A percentile compares a stretch with the other conserved stretches of the same genome.
Evolutionary conservation across 2,113 vertebrate species (phyloP).

Genomic region (Podarcis raffonei): DNA sequence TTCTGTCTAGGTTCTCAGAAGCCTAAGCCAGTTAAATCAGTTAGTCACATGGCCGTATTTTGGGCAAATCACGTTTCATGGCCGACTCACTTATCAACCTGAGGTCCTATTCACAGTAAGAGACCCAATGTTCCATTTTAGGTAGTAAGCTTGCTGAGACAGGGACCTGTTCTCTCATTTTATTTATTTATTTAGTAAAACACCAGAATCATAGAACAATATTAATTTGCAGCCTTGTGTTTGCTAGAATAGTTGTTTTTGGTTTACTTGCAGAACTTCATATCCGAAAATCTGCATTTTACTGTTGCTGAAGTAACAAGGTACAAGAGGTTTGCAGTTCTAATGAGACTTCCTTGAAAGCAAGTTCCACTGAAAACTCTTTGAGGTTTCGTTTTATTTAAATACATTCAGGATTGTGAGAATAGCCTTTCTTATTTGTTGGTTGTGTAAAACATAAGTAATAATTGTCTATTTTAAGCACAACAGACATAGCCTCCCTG

Average conservation of each 20-base stretch:
- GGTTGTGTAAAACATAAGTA: neutral
- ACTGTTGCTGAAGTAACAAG: neutral
- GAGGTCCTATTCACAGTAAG: no score
- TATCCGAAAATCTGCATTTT: neutral
- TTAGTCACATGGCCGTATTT: no score
- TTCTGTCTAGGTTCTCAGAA: no score
- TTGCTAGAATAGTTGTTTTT: neutral
- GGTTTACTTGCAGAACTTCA: neutral
- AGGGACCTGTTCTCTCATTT: no score
- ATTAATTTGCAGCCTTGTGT: neutral
- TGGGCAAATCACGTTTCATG: no score
- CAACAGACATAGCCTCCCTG: neutral
- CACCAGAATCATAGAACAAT: neutral
- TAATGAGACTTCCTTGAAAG: neutral
- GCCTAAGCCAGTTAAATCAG: no score
- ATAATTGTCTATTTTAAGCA: neutral
- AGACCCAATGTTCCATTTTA: no score
- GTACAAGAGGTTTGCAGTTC: neutral
- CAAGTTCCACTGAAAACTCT: neutral
- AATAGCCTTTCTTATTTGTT: neutral
- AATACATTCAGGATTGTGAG: neutral
- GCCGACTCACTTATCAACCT: no score
- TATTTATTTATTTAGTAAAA: no score
- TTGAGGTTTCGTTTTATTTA: neutral
- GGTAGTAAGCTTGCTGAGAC: no score